A percentile compares a stretch with the other conserved stretches of the same genome.
These are phyloP conservation scores for Cotesia chilonis DNA, from an alignment of 1,140 invertebrate genomes.

Conservation along the genomic window DNA sequence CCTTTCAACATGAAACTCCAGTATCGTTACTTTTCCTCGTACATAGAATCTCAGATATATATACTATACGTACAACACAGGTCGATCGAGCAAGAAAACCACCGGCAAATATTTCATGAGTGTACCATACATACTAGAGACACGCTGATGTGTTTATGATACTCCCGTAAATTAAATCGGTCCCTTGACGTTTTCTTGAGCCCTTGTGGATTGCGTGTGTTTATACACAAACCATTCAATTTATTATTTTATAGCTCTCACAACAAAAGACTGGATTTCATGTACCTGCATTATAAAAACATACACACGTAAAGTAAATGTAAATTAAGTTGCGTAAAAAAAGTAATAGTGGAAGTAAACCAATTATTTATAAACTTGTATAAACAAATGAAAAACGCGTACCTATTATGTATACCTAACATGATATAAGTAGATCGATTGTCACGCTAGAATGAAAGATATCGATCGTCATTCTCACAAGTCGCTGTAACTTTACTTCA, in stretches of 20 bases:
- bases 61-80: not conserved
- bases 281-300: not conserved
- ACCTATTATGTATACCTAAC: not conserved
- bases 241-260: not conserved
- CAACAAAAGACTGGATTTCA: not conserved
- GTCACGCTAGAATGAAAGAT: conserved; percentile 18
- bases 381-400: conserved; percentile 8
- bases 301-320: not conserved
- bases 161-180: not conserved
- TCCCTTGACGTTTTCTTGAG: not conserved
- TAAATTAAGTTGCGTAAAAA: conserved; percentile 8
- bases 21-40: too few relatives aligned
- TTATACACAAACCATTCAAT: not conserved
- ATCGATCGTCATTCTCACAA: conserved; percentile 14
- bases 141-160: not conserved
- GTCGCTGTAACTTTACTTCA: not conserved
- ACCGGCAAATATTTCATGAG: not conserved
- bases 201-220: not conserved
- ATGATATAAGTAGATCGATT: conserved; percentile 13
- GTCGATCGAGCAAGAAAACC: not conserved
- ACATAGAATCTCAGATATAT: too few relatives aligned
- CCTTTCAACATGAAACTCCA: too few relatives aligned
- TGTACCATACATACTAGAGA: not conserved
- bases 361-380: not conserved
- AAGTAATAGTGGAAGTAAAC: not conserved